phyloP scores from a whole-genome alignment of 2,888 invertebrate genomes.

The Pardosa pseudoannulata region DNA sequence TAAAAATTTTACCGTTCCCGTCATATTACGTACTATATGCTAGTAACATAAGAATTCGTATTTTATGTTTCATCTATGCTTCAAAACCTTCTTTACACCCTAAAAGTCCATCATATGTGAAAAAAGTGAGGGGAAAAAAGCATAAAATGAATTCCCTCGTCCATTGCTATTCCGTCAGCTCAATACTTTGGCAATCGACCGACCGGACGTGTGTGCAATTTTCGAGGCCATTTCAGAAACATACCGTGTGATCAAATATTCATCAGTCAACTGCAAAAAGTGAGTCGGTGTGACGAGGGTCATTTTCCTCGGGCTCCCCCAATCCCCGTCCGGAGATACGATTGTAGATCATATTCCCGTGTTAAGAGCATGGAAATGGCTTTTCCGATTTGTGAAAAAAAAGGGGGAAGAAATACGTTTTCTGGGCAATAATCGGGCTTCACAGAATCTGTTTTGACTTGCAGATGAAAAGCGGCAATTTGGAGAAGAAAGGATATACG shows the following conservation, averaged over 20 bases:
- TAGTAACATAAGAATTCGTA: too few relatives aligned
- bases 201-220: slow-evolving; percentile 56
- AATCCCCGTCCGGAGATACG: neutral
- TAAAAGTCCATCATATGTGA: too few relatives aligned
- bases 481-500: neutral
- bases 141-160: too few relatives aligned
- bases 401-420: too few relatives aligned
- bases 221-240: slow-evolving; percentile 23
- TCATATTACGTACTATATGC: too few relatives aligned
- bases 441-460: slow-evolving; percentile 65
- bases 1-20: too few relatives aligned
- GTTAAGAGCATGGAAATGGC: slow-evolving; percentile 2
- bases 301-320: slow-evolving; percentile 36
- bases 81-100: too few relatives aligned
- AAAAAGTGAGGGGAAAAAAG: too few relatives aligned
- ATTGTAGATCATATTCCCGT: too few relatives aligned
- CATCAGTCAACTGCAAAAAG: slow-evolving; percentile 63
- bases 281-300: slow-evolving; percentile 50
- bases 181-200: too few relatives aligned
- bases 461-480: slow-evolving; percentile 41
- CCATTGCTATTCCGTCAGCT: too few relatives aligned
- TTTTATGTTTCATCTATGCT: too few relatives aligned
- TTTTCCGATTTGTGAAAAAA: slow-evolving; percentile 8
- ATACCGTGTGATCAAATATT: slow-evolving; percentile 49
- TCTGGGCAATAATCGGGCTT: slow-evolving; percentile 24